Conservation (phyloP, 2,113 vertebrate species). For the human (Homo sapiens) region GRCh38 chr3:126958501-126959000, state of each 20-base stretch:
- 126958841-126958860: conserved; percentile 46
- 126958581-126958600: background rate
- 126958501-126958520: background rate
- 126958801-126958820: conserved; percentile 78
- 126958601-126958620: background rate
- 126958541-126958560: background rate
- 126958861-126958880: conserved; percentile 56
- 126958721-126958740: conserved; percentile 29
- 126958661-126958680: background rate
- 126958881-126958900: conserved; percentile 80
- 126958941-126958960: conserved; percentile 61
- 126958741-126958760: conserved; percentile 40
- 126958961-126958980: conserved; percentile 50
- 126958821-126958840: conserved; percentile 82
- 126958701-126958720: background rate
- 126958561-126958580: background rate
- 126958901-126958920: conserved; percentile 67
- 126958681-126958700: accelerated
- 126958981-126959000: background rate
- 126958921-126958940: conserved; percentile 54
- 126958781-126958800: conserved; percentile 77
- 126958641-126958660: background rate
- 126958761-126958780: conserved; percentile 69
- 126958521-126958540: accelerated
- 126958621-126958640: background rate